Conservation (phyloP, 1,140 invertebrate genomes). For the Hycleus cichorii region DNA sequence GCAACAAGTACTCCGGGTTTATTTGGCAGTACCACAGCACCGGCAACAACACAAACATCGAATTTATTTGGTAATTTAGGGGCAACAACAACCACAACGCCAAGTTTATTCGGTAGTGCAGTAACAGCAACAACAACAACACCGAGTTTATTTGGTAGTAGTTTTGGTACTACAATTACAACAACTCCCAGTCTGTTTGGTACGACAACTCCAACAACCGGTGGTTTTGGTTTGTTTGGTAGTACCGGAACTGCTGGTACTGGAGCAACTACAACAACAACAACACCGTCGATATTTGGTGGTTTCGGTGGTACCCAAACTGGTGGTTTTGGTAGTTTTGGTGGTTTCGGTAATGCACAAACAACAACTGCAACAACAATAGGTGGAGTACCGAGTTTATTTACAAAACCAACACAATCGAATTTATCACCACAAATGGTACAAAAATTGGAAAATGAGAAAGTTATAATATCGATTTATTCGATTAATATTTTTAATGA, state of each 20-base stretch:
- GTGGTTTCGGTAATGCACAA: conserved; percentile 43
- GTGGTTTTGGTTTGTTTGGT: conserved; percentile 19
- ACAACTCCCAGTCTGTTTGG: conserved; percentile 36
- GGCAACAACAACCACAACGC: conserved; percentile 6
- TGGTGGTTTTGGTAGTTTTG: conserved; percentile 47
- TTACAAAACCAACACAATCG: conserved; percentile 43
- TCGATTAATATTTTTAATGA: conserved; percentile 81
- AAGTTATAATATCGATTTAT: conserved; percentile 36
- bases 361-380: conserved; percentile 25
- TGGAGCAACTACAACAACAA: conserved; percentile 19
- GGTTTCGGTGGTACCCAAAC: conserved; percentile 44
- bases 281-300: conserved; percentile 40
- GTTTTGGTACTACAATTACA: conserved; percentile 27
- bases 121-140: conserved; percentile 21
- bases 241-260: conserved; percentile 17
- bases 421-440: conserved; percentile 49
- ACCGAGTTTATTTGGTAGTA: conserved; percentile 34
- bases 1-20: conserved; percentile 25
- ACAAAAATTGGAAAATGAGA: conserved; percentile 38
- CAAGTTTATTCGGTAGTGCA: conserved; percentile 28
- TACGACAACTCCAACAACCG: conserved; percentile 27
- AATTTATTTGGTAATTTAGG: conserved; percentile 31
- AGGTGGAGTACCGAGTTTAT: conserved; percentile 32
- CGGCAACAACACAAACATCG: conserved; percentile 37
- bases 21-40: conserved; percentile 21